Conservation (phyloP, 2,888 invertebrate genomes). For the Ferrisia virgata region DNA sequence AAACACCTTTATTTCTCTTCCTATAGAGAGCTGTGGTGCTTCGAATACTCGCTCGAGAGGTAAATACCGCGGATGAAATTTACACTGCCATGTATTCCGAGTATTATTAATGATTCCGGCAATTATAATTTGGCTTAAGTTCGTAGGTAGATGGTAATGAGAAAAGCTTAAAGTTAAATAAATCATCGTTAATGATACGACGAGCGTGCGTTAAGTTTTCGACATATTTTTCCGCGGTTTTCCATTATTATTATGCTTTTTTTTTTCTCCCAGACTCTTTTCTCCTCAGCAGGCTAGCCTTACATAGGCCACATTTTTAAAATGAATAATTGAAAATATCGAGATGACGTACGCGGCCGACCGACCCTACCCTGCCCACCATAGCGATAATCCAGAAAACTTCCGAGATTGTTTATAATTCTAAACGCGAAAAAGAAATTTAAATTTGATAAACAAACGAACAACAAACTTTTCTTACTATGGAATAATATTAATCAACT, state of each 20-base stretch:
- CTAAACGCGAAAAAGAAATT: constrained; percentile 1
- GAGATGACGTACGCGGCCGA: neutral
- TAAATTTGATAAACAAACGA: constrained; percentile 12
- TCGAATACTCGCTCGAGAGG: neutral
- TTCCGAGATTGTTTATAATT: neutral
- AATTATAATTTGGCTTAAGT: neutral
- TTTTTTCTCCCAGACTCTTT: neutral
- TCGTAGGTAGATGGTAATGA: neutral
- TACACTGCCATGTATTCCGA: neutral
- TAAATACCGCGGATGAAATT: neutral
- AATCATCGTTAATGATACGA: neutral
- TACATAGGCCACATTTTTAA: neutral
- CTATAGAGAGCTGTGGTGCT: no score
- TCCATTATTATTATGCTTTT: neutral
- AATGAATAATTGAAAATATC: constrained; percentile 8
- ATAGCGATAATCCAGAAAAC: neutral
- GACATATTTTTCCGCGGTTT: neutral
- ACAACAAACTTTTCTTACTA: neutral
- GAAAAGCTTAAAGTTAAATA: neutral
- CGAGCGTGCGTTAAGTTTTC: neutral
- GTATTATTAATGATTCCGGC: neutral
- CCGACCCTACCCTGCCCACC: neutral
- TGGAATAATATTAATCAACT: constrained; percentile 1
- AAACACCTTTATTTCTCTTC: neutral
- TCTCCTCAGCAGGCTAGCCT: neutral